Evolutionary conservation across 2,113 vertebrate species (phyloP), one percentile per base, ranked within the genome.

Genomic region (Bubo scandiacus): DNA sequence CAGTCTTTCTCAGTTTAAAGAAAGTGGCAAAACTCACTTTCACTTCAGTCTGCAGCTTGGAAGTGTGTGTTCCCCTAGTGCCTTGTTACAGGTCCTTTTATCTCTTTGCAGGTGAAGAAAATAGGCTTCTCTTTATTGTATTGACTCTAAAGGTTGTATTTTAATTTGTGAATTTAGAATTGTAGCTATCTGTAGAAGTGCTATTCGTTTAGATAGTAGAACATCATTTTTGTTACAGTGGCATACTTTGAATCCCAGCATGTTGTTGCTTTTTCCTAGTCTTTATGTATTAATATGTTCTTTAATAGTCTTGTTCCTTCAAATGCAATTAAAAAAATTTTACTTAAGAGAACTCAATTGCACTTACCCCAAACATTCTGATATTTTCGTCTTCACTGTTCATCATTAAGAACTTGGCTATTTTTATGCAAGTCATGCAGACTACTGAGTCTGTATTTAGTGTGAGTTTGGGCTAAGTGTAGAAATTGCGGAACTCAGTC

Each of bases 401-500:
- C 45, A 47, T 47, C 20, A 47, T 47, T 47, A 47, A 47, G 20
- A 95, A 77, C 62, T 85, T 90, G 49, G 66, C 79, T 93, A 86
- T 71, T 84, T 93, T 84, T 90, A 38, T 79, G 55, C 74, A n/a
- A 95, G 66, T 81, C 58, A 43, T 93, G 66, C 74, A 90, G 91
- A 91, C 87, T 96, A 57, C 72, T 68, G 78, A 88, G 86, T 92
- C 91, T 96, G 86, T 90, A 43, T 85, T 95, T 90, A 91, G 83
- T 91, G 73, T 77, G 62, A 93, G 78, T 61, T 94, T 94, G 70
- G 90, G 58, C 81, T 90, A 61, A 88, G 88, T 42, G 67, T 73
- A 93, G 85, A 80, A 29, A 40, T 5, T 88, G 82, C 51, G 90
- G 85, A 88, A 47, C 81, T 88, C 85, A 38, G 45, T 96, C 88